These are phyloP conservation scores for Amazona ochrocephala DNA, from an alignment of 2,797 vertebrate genomes.

Conservation along the genomic window DNA sequence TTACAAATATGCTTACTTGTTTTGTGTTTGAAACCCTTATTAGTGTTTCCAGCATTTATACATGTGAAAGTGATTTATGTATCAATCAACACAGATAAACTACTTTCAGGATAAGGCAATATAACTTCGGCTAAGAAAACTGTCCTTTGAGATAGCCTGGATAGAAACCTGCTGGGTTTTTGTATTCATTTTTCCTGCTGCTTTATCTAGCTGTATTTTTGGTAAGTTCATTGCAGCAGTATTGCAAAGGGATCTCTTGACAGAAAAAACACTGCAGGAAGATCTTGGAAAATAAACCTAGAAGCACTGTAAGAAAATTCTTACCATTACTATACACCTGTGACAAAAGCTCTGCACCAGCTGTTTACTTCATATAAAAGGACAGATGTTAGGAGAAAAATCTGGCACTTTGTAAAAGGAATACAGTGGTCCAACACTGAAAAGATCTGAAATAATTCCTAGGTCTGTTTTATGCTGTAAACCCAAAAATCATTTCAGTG, in stretches of 20 bases:
- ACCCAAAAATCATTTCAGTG: not conserved
- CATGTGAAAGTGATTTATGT: not conserved
- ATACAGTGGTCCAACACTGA: not conserved
- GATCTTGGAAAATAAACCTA: not conserved
- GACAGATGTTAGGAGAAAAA: not conserved
- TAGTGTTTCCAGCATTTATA: not conserved
- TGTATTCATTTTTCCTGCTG: not conserved
- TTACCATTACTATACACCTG: not conserved
- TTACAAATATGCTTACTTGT: not conserved
- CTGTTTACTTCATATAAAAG: not conserved
- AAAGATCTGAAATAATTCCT: not conserved
- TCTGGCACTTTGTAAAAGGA: not conserved
- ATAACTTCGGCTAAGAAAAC: not conserved
- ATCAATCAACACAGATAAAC: not conserved
- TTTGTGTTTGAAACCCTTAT: not conserved
- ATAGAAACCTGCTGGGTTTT: not conserved
- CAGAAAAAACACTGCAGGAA: not conserved
- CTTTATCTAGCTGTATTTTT: not conserved
- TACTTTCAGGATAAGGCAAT: not conserved
- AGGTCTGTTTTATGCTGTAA: not conserved
- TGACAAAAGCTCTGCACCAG: not conserved
- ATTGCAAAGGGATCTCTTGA: not conserved
- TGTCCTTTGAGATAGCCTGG: not conserved
- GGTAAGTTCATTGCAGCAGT: not conserved
- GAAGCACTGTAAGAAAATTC: not conserved